These are phyloP conservation scores for Hemibagrus wyckioides DNA, from an alignment of 2,113 vertebrate species.

Conservation along the genomic window DNA sequence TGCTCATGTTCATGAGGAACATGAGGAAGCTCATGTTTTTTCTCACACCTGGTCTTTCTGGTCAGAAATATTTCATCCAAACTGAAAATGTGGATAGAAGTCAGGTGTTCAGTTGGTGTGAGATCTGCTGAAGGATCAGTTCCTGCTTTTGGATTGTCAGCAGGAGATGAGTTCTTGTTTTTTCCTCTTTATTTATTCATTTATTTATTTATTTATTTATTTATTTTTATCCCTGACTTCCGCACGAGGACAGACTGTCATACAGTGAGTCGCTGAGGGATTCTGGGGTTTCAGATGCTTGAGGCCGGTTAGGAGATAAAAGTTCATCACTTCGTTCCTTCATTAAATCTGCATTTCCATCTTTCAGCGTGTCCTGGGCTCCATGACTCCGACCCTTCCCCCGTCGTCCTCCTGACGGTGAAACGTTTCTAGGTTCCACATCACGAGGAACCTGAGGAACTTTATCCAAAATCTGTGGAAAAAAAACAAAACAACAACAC, in stretches of 20 bases:
- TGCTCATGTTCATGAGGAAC: no score
- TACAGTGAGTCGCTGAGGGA: conserved; percentile 94
- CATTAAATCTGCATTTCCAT: conserved; percentile 77
- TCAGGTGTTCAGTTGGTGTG: neutral
- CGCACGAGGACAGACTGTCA: conserved; percentile 92
- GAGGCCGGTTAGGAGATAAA: conserved; percentile 80
- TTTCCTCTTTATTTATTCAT: neutral
- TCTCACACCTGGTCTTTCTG: neutral
- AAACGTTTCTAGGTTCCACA: conserved; percentile 67
- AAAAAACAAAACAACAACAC: neutral
- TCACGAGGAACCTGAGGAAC: conserved; percentile 36
- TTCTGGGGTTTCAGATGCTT: conserved; percentile 86
- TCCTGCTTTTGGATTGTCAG: neutral
- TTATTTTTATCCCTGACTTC: conserved; percentile 88
- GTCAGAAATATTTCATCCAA: neutral
- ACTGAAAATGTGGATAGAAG: neutral
- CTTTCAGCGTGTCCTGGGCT: conserved; percentile 84
- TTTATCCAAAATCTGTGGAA: conserved; percentile 9
- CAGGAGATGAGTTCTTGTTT: neutral
- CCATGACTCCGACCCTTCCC: conserved; percentile 78
- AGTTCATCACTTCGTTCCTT: conserved; percentile 78
- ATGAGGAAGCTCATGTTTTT: neutral
- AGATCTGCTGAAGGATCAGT: neutral
- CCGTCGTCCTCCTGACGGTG: conserved; percentile 47
- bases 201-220: neutral